A percentile compares a stretch with the other conserved stretches of the same genome.
phyloP scores from a whole-genome alignment of 2,888 invertebrate genomes.

The Lutraria lutraria region DNA sequence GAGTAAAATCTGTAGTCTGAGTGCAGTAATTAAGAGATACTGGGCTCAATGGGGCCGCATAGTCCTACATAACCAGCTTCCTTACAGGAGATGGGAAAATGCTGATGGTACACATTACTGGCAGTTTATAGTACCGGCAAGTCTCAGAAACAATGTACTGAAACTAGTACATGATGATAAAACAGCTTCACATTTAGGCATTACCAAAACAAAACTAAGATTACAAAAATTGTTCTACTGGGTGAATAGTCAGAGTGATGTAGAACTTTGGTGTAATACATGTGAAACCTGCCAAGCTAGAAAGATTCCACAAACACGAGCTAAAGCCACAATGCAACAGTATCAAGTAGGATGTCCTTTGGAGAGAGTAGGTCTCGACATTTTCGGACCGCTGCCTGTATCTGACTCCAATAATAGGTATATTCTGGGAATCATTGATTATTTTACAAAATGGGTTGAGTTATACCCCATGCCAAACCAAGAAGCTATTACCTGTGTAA shows the following conservation, averaged over 20 bases:
- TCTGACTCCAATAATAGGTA: conserved; percentile 16
- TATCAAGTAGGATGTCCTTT: conserved; percentile 31
- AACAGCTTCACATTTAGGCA: conserved; percentile 47
- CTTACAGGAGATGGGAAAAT: conserved; percentile 5
- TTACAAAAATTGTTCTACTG: conserved; percentile 34
- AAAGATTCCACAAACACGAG: conserved; percentile 27
- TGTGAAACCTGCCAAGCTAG: conserved; percentile 40
- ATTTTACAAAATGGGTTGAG: neutral
- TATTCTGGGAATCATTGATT: conserved; percentile 20
- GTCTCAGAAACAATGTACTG: conserved; percentile 7
- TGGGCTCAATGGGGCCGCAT: conserved; percentile 15
- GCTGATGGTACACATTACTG: conserved; percentile 22
- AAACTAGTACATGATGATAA: neutral
- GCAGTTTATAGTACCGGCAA: conserved; percentile 15
- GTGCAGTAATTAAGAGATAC: neutral
- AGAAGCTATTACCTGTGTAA: neutral
- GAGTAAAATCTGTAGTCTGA: neutral
- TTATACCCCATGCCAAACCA: conserved; percentile 2
- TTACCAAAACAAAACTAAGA: neutral
- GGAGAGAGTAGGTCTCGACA: conserved; percentile 31
- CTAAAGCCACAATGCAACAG: conserved; percentile 38
- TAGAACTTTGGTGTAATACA: conserved; percentile 26
- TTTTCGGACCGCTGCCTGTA: conserved; percentile 35
- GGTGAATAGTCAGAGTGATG: conserved; percentile 23
- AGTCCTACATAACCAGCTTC: neutral